phyloP scores from a whole-genome alignment of 2,797 vertebrate genomes.

The Neosilurus mollespiculum region DNA sequence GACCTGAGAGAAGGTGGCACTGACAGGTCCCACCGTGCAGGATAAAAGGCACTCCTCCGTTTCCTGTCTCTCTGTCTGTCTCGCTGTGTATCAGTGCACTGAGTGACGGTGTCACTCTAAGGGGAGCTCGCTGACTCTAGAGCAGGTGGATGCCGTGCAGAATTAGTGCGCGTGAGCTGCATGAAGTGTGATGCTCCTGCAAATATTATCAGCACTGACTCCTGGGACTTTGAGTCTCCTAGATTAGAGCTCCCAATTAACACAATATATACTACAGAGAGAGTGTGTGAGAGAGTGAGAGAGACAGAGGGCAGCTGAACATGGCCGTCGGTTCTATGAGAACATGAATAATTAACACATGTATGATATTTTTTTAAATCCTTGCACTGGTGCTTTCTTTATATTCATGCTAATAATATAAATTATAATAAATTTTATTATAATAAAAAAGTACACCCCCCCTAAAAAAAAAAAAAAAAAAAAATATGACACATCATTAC shows the following conservation, averaged over 20 bases:
- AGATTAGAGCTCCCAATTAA: conserved; percentile 71
- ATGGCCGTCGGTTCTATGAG: conserved; percentile 40
- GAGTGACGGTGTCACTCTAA: conserved; percentile 58
- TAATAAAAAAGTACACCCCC: too few species aligned
- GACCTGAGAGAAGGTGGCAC: conserved; percentile 54
- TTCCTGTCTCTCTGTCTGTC: conserved; percentile 47
- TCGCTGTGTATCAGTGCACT: conserved; percentile 41
- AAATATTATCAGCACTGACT: conserved; percentile 60
- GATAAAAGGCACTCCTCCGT: conserved; percentile 60
- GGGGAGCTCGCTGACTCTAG: conserved; percentile 61
- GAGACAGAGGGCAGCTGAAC: conserved; percentile 23
- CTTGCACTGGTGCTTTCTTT: too few species aligned
- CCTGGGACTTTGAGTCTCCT: conserved; percentile 60
- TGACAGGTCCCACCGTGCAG: conserved; percentile 61
- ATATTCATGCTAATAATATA: too few species aligned
- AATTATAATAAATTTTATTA: too few species aligned
- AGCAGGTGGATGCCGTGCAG: conserved; percentile 57
- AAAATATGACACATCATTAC: conserved; percentile 31
- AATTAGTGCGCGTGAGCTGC: conserved; percentile 64
- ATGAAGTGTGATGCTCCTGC: conserved; percentile 42
- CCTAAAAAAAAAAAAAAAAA: too few species aligned
- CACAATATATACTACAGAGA: conserved; percentile 49
- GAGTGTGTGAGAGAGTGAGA: neutral
- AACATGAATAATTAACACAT: too few species aligned
- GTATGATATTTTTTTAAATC: too few species aligned